Evolutionary conservation across 2,113 vertebrate species (phyloP), one percentile per base, ranked within the genome.

Genomic region (Etia nguti): DNA sequence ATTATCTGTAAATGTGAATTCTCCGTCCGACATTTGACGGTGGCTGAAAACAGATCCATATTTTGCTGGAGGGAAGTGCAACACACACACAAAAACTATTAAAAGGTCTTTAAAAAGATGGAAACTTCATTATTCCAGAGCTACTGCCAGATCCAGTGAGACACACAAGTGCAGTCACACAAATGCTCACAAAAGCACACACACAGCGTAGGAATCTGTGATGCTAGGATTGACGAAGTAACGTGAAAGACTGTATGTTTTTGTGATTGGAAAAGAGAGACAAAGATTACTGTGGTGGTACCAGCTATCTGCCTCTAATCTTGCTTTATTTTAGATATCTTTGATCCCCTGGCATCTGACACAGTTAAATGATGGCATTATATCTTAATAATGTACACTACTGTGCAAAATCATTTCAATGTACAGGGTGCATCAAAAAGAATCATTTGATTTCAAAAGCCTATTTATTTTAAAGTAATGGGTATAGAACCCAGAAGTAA

Each of bases 1-100:
- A 95, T 95, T 92, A 94, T 89, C 87, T 86, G 85, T 87, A 85
- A 88, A 91, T 70, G 84, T 92, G 87, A 92, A 92, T 88, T 90
- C 79, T 87, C 43, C 31, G 52, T 85, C 83, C 59, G 83, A 91
- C 82, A 86, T 93, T 90, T 92, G 91, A 94, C 80, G 68, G 82
- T 29, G 81, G 80, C 90, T 86, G 82, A 92, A 88, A 92, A 89
- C 73, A 60, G 88, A 94, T 94, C 91, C 79, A 92, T 90, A 91
- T 92, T 94, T 88, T 20, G 88, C 93, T 92, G 81, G 56, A 91
- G 88, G 92, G 89, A 83, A 57, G 16, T 80, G 57, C 77, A 7
- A 54, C n/a, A n/a, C 50, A 46, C 52, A 41, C 77, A 77, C 34
- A 83, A 75, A 88, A 91, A 86, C 29, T 12, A 85, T 86, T 80